Percentiles rank a stretch among this genome's conserved stretches.
Conservation (phyloP, 2,113 vertebrate genomes). For the Panthera leo region DNA sequence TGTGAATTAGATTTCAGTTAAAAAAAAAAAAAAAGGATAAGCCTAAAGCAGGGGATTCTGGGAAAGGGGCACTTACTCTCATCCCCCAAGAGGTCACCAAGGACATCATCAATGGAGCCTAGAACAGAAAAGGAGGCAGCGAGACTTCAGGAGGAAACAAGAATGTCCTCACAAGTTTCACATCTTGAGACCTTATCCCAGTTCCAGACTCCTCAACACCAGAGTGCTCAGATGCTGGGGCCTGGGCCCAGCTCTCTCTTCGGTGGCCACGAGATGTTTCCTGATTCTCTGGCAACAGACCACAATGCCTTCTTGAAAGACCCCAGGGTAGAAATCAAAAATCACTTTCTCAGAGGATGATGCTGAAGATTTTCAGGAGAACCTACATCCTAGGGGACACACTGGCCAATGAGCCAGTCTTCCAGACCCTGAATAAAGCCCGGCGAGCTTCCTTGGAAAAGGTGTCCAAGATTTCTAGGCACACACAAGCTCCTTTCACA, state of each 20-base stretch:
- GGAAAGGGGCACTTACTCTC: conserved; percentile 80
- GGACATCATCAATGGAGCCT: conserved; percentile 86
- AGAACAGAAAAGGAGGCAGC: conserved; percentile 38
- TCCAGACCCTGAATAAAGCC: background rate
- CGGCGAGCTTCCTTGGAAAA: background rate
- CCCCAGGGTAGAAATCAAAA: background rate
- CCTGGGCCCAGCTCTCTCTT: background rate
- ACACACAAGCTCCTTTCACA: background rate
- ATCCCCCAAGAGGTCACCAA: conserved; percentile 86
- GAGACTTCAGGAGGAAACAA: background rate
- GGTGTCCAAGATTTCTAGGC: background rate
- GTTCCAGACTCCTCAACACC: background rate
- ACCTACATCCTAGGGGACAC: background rate
- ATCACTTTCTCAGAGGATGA: background rate
- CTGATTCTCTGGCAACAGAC: background rate
- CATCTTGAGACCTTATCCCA: background rate
- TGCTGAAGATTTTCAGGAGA: background rate
- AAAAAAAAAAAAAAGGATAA: background rate
- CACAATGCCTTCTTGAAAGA: background rate
- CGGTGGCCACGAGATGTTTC: background rate
- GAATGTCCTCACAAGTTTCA: background rate
- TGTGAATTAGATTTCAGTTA: background rate
- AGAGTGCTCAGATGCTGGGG: background rate
- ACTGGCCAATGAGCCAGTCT: background rate
- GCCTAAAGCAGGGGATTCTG: background rate